Evolutionary conservation across 2,797 vertebrate species (phyloP), one percentile per base, ranked within the genome.

Genomic region (Philypnodon macrostomus): DNA sequence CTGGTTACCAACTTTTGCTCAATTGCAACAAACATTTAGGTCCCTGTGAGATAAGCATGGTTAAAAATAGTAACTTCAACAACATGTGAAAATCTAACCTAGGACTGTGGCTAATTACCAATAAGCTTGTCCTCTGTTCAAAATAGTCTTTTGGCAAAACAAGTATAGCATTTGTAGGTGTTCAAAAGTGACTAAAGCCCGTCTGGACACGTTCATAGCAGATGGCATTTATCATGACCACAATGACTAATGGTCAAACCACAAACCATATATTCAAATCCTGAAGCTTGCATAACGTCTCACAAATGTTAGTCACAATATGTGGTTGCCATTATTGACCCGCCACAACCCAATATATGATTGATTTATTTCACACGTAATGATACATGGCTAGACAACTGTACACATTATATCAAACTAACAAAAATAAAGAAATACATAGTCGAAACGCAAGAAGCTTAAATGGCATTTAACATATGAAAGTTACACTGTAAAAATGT

Each of bases 351-450:
- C 82, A 86, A 83, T 87, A 87, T 85, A 87, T 87, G 87, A 88
- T 85, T 79, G 84, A 85, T 88, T 88, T 88, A 88, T 88, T 88
- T 87, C 83, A 88, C 86, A 88, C 80, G 67, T 86, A 87, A 86
- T 87, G 87, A 86, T 87, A 88, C 87, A 88, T 88, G 87, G 85
- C 87, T 88, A 86, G 87, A 87, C 87, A 87, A 88, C 85, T 87
- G 84, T 85, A 87, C 87, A 88, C 85, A 82, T 84, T 87, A 88
- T 88, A 88, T 87, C 87, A 88, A 88, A 88, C 85, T 88, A 88
- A 88, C 83, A 85, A 86, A 88, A 88, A 86, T 86, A 87, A 87
- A 87, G 85, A 79, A 85, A 83, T 84, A 87, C 87, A 87, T 79
- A 82, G 82, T 85, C 78, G 79, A 79, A 88, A 88, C 81, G 82